A percentile compares a stretch with the other conserved stretches of the same genome.
These are phyloP conservation scores for Liasis olivaceus DNA, from an alignment of 2,797 vertebrate genomes.

Conservation along the genomic window DNA sequence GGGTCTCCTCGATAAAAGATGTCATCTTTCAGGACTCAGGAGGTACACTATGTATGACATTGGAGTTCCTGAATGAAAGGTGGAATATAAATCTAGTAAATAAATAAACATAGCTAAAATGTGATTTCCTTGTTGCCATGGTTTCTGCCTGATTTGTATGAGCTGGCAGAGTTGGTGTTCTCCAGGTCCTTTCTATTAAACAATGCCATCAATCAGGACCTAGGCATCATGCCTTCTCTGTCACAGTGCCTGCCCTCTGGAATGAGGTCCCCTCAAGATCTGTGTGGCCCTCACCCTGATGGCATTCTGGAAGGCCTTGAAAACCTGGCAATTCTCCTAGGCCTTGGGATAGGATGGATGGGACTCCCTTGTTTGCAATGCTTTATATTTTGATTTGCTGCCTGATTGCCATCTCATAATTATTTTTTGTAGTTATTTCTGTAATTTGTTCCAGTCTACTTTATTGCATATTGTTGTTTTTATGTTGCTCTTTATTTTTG, in stretches of 20 bases:
- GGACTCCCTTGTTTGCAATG: not conserved
- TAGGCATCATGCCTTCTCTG: not conserved
- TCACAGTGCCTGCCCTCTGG: not conserved
- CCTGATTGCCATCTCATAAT: not conserved
- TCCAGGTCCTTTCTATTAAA: not conserved
- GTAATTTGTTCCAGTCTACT: not conserved
- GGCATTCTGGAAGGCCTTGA: not conserved
- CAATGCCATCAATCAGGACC: not conserved
- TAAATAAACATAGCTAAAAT: not conserved
- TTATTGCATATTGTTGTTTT: not conserved
- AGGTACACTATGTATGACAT: not conserved
- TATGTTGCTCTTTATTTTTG: not conserved
- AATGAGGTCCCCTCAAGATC: not conserved
- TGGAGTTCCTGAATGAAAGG: not conserved
- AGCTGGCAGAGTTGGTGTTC: not conserved
- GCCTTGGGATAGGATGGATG: not conserved
- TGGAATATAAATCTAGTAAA: not conserved
- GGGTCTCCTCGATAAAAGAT: not conserved
- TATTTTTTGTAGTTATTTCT: not conserved
- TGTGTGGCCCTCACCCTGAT: not conserved
- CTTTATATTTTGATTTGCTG: not conserved
- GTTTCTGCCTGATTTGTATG: not conserved
- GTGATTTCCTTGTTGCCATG: not conserved
- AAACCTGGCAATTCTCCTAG: not conserved
- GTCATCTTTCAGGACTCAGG: not conserved